Base-by-base conservation (phyloP, 2,113 vertebrate genomes). In the Pandion haliaetus region DNA sequence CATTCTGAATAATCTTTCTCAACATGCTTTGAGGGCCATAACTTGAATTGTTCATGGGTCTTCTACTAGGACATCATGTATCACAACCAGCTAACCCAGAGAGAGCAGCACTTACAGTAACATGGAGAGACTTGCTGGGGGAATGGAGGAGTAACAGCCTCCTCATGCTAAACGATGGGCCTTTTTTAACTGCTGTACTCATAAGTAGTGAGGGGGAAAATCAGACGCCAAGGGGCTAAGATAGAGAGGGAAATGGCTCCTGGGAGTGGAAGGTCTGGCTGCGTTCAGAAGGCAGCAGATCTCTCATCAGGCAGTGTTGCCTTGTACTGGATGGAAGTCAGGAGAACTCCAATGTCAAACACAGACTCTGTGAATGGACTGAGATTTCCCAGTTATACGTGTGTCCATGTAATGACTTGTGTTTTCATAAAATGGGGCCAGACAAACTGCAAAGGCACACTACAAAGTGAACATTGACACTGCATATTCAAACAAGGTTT, bases 401-500 rank as follows among this genome's bases (percentile, higher is more conserved):
- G 20, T 54, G 47, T 72, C 38, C 15, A 28, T 73, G 82, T 62
- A 87, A 86, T 77, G 79, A 86, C 40, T 69, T 45, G 19, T 52
- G 40, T 80, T 87, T 78, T 71, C 52, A 31, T 82, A 90, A 94
- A 93, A 89, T 13, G 32, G 38, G 58, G 54, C 32, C 85, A 94
- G 94, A 55, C 2, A 73, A 95, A 88, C 73, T 19, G 44, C 84
- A 90, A 76, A 81, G 54, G 8, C 15, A 7, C 80, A 82, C 20
- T 44, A 85, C 86, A 66, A 71, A 91, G 85, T 47, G 89, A 92
- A 86, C 82, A 52, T 57, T 76, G 93, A 71, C 58, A 47, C 47
- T 15, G 7, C 45, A 82, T 70, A 93, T 94, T 86, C 72, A 85
- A 88, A 72, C 89, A 83, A 91, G 83, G 86, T 71, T 97, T 95